Base-by-base conservation (phyloP, 2,888 invertebrate genomes). In the Caenorhabditis wallacei region DNA sequence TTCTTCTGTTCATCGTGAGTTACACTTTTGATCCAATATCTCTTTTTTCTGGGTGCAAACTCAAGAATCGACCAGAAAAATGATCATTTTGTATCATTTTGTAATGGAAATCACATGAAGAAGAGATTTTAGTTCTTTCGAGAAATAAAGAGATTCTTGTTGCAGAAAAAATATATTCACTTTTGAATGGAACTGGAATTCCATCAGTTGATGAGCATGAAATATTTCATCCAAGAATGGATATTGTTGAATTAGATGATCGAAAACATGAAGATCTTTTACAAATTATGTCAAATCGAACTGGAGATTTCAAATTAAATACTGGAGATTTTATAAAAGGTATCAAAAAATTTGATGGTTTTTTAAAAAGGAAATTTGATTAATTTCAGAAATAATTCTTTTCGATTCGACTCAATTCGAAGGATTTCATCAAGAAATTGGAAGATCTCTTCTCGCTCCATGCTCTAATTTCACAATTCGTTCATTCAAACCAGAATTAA, bases 241-340 rank as follows among this genome's bases (percentile, higher is more conserved):
- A 74, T 24, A 81, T 81, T 37, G 81, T 81, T 3, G 75, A 81
- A 30, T 22, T 80, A 24, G 80, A 74, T 20, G 56, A 68, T n/a
- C 8, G 61, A n/a, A 72, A 74, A 61, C 80, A 80, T 35, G 80
- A 81, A 2, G 81, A 81, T 57, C 63, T 81, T 4, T 24, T 75
- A 8, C 54, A 69, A 26, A 75, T 81, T 11, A 81, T 81, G 81
- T 70, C 63, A 2, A 81, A 81, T 30, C 22, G 69, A 18, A 81
- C 81, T 1, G 63, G 46, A n/a, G 78, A 78, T 22, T 81, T 81
- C 51, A 56, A 70, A 18, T 35, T 81, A 37, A 81, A 70, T 40
- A 81, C 81, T 11, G 81, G 81, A 57, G 81, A 81, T 48, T 81
- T 81, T 40, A 66, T 81, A 0, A 75, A 75, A 70, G 72, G 80